Percentiles rank a stretch among this genome's conserved stretches.
These are phyloP conservation scores for Oxytorus armatus DNA, from an alignment of 2,888 invertebrate species.

Conservation along the genomic window DNA sequence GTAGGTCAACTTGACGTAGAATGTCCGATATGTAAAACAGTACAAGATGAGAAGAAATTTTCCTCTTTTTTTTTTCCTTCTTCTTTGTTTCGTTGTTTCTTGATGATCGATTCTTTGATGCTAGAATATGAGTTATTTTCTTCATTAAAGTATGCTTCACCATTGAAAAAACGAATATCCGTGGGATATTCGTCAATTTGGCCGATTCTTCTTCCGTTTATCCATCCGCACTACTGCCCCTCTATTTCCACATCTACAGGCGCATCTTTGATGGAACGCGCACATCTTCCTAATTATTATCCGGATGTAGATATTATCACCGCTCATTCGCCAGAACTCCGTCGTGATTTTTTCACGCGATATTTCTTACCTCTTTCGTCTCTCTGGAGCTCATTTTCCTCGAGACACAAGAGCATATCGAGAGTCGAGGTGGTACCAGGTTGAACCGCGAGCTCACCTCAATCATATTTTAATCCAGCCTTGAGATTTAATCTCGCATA, in stretches of 20 bases:
- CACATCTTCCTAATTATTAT: no score
- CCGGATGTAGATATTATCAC: no score
- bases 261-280: no score
- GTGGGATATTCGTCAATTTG: no score
- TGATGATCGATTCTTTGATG: slow-evolving; percentile 17
- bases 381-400: slow-evolving; percentile 1
- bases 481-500: slow-evolving; percentile 69
- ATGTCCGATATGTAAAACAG: neutral
- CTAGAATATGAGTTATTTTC: slow-evolving; percentile 17
- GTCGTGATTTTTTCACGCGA: neutral
- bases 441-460: slow-evolving; percentile 45
- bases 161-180: no score
- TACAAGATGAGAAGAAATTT: neutral
- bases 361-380: neutral
- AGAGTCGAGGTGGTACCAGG: slow-evolving; percentile 1
- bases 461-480: slow-evolving; percentile 67
- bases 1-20: neutral
- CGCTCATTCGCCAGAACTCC: no score
- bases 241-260: no score
- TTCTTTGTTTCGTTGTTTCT: neutral
- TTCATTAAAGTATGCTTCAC: slow-evolving; percentile 8
- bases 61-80: neutral
- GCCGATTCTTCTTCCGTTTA: neutral
- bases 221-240: no score
- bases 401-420: neutral